These are phyloP conservation scores for Camponotus vicinus DNA, from an alignment of 1,140 invertebrate genomes.

Conservation along the genomic window DNA sequence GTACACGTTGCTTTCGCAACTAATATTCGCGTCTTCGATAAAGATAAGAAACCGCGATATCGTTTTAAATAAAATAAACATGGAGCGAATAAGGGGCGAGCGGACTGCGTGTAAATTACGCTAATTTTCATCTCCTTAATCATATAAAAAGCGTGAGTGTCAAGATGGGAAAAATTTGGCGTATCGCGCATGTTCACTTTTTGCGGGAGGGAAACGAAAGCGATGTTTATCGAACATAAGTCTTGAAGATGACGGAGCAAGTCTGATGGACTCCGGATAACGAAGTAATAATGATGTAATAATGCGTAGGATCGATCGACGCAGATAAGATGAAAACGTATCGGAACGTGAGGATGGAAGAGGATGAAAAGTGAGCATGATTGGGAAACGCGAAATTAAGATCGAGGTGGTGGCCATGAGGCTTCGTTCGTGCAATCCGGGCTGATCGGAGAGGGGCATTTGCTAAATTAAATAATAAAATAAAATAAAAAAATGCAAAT, in stretches of 20 bases:
- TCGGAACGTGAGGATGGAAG: background rate
- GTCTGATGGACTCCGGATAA: background rate
- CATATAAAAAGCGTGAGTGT: constrained; percentile 67
- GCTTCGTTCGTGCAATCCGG: constrained; percentile 76
- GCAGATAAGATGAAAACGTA: background rate
- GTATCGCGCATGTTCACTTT: constrained; percentile 41
- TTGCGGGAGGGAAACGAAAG: constrained; percentile 3
- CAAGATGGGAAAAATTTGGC: constrained; percentile 35
- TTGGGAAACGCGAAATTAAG: constrained; percentile 42
- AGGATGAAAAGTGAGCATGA: constrained; percentile 23
- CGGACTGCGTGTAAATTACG: constrained; percentile 73
- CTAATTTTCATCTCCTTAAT: constrained; percentile 73
- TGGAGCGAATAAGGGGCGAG: constrained; percentile 79
- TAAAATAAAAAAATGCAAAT: constrained; percentile 62
- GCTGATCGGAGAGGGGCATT: constrained; percentile 27
- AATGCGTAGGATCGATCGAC: constrained; percentile 3
- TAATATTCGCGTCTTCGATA: background rate
- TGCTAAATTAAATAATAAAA: constrained; percentile 19
- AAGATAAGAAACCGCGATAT: background rate
- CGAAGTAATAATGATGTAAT: background rate
- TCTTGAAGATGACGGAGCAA: background rate
- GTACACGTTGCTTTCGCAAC: constrained; percentile 12
- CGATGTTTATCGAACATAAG: constrained; percentile 17
- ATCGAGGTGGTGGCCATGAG: constrained; percentile 80
- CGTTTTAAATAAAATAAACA: constrained; percentile 30